Conservation (phyloP, 2,888 invertebrate species). For the Heliconius charithonia region DNA sequence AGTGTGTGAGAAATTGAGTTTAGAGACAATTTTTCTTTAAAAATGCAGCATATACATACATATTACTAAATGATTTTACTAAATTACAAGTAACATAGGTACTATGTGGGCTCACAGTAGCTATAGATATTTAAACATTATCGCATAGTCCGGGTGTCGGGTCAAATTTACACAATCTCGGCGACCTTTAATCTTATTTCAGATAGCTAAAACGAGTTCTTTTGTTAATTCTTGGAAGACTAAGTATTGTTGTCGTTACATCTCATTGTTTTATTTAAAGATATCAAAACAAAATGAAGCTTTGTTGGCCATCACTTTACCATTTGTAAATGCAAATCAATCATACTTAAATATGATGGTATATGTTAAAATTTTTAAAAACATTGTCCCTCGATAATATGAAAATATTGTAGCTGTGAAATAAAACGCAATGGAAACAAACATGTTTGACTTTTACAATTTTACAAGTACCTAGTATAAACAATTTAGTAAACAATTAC, state of each 20-base stretch:
- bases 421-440: too few species aligned
- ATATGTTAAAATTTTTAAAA: not conserved
- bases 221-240: conserved; percentile 74
- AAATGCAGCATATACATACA: too few species aligned
- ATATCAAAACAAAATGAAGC: conserved; percentile 47
- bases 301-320: not conserved
- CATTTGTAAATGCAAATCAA: conserved; percentile 1
- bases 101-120: conserved; percentile 45
- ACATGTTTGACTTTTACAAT: too few species aligned
- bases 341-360: not conserved
- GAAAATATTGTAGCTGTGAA: not conserved
- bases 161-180: conserved; percentile 78
- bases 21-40: too few species aligned
- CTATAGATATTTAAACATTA: conserved; percentile 65
- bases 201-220: conserved; percentile 73
- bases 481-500: too few species aligned
- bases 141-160: conserved; percentile 74
- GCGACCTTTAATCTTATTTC: conserved; percentile 77
- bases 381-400: not conserved
- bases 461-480: too few species aligned
- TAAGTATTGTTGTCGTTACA: conserved; percentile 45
- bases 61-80: too few species aligned
- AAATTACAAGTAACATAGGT: not conserved
- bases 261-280: conserved; percentile 59
- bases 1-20: not conserved